A percentile compares a stretch with the other conserved stretches of the same genome.
These are phyloP conservation scores for Eupithecia inturbata DNA, from an alignment of 2,888 invertebrate species.

Conservation along the genomic window DNA sequence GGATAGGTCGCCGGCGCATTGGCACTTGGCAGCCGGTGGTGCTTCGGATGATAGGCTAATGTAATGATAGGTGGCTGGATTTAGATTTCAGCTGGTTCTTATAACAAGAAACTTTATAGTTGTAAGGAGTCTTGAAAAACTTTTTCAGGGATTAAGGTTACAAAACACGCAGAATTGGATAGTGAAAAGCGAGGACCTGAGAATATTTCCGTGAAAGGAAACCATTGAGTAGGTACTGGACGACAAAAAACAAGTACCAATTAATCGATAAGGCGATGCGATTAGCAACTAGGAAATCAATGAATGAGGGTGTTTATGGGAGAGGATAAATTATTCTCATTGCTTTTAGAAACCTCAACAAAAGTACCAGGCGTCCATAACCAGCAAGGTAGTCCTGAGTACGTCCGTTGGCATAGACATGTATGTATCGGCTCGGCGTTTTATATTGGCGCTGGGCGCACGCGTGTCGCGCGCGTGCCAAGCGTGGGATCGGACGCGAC, in stretches of 20 bases:
- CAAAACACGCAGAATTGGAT: background rate
- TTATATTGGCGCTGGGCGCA: slow-evolving; percentile 40
- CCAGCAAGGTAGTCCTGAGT: slow-evolving; percentile 13
- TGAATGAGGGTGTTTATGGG: too few species aligned
- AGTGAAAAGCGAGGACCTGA: background rate
- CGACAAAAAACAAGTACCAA: too few species aligned
- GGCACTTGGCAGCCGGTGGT: slow-evolving; percentile 38
- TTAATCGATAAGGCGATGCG: too few species aligned
- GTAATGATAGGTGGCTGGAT: slow-evolving; percentile 24
- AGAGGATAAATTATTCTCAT: background rate
- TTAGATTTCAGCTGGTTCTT: slow-evolving; percentile 11
- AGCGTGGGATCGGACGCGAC: slow-evolving; percentile 72
- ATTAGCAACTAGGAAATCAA: too few species aligned
- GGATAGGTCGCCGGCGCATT: slow-evolving; percentile 40
- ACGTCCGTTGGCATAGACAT: slow-evolving; percentile 28
- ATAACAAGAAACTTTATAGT: background rate
- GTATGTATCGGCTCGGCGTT: slow-evolving; percentile 27
- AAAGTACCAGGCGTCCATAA: slow-evolving; percentile 2
- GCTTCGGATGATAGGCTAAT: slow-evolving; percentile 27
- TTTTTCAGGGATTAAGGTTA: background rate
- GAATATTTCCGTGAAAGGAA: background rate
- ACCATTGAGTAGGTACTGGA: too few species aligned
- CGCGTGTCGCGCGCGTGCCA: slow-evolving; percentile 65
- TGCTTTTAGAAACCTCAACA: background rate
- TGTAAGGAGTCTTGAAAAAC: background rate